Evolutionary conservation across 2,888 invertebrate genomes (phyloP).

Genomic region (Augochlorella aurata): DNA sequence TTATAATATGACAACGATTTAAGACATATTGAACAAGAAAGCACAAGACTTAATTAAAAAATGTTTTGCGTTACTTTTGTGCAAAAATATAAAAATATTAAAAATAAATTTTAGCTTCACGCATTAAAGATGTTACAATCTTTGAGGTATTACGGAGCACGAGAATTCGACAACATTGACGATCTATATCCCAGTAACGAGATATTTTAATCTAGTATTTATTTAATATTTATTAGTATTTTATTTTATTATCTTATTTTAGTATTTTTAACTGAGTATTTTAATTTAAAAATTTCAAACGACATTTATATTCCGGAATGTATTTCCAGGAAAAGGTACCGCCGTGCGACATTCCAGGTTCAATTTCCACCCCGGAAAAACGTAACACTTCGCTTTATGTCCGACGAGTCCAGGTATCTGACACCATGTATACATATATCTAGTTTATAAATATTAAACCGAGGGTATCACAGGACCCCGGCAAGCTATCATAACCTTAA

Average conservation of each 20-base stretch:
- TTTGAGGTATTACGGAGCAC: neutral
- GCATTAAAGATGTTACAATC: neutral
- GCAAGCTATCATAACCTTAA: conserved; percentile 68
- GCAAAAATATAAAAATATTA: too few species aligned
- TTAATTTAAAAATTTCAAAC: neutral
- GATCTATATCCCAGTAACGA: neutral
- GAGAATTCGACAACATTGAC: neutral
- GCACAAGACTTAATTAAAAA: neutral
- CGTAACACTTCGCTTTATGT: conserved; percentile 4
- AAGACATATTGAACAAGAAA: neutral
- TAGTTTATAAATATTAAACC: conserved; percentile 72
- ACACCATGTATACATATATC: conserved; percentile 51
- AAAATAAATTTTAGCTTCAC: neutral
- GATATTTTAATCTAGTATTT: too few species aligned
- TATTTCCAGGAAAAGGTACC: neutral
- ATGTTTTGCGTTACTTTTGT: neutral
- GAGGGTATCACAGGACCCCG: conserved; percentile 49
- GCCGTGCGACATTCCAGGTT: neutral
- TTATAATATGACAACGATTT: neutral
- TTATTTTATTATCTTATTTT: too few species aligned
- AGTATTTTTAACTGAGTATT: too few species aligned
- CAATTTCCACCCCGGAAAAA: conserved; percentile 19
- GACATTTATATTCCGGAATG: neutral
- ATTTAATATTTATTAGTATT: too few species aligned
- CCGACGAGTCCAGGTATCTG: conserved; percentile 20